Conservation (phyloP, 2,113 vertebrate genomes). For the Taxidea taxus region DNA sequence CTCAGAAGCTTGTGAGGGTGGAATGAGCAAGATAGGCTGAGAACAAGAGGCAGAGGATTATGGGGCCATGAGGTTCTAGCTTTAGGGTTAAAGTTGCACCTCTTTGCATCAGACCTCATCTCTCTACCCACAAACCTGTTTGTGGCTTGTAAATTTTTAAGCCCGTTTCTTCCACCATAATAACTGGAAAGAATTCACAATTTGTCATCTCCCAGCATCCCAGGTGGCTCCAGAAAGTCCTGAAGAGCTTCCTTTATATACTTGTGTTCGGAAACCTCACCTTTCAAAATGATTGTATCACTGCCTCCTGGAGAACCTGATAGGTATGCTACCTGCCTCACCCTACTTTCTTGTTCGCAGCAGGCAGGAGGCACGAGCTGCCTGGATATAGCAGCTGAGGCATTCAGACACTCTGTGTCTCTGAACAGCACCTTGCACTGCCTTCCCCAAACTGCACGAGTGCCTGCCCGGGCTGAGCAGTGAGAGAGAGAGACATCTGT, state of each 20-base stretch:
- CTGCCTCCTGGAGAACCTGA: constrained; percentile 62
- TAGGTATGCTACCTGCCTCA: constrained; percentile 67
- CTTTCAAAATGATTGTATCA: constrained; percentile 65
- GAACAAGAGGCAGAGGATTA: background rate
- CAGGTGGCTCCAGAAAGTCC: constrained; percentile 47
- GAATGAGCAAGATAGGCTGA: background rate
- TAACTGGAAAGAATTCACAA: constrained; percentile 52
- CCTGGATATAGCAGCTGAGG: constrained; percentile 55
- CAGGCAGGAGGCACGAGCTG: constrained; percentile 48
- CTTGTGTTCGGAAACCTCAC: constrained; percentile 57
- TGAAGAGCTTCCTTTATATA: constrained; percentile 32
- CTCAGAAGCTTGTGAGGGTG: background rate
- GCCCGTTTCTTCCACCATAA: constrained; percentile 30
- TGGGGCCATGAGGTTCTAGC: background rate
- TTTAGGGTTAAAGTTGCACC: constrained; percentile 31
- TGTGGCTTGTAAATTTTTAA: constrained; percentile 60
- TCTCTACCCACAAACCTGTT: constrained; percentile 61
- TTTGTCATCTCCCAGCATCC: constrained; percentile 58
- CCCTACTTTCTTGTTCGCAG: constrained; percentile 48
- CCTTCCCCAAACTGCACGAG: background rate
- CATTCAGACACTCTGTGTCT: constrained; percentile 33
- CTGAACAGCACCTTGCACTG: rapidly evolving
- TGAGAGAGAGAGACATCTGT: constrained; percentile 59
- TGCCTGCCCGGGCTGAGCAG: constrained; percentile 33
- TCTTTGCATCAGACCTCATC: constrained; percentile 14